Evolutionary conservation across 1,140 invertebrate genomes (phyloP).

Genomic region (Cotesia vestalis): DNA sequence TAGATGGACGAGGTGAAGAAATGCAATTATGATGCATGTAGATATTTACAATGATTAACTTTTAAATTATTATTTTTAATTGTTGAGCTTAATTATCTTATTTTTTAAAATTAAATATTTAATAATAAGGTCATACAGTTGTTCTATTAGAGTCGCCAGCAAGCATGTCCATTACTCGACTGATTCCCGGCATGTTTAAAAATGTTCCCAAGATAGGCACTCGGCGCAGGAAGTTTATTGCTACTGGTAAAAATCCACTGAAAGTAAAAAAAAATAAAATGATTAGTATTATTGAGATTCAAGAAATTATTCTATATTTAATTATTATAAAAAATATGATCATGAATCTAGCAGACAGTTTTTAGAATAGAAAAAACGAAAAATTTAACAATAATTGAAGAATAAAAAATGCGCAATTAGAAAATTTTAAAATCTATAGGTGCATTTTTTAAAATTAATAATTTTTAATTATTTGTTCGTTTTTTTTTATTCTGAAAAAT

Average conservation of each 20-base stretch:
- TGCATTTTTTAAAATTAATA: no score
- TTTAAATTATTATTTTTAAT: conserved; percentile 6
- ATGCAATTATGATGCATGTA: conserved; percentile 5
- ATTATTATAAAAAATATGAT: no score
- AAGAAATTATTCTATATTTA: no score
- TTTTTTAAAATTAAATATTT: conserved; percentile 27
- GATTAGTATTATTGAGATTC: no score
- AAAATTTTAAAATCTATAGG: no score
- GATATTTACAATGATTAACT: conserved; percentile 54
- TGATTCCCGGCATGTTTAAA: conserved; percentile 79
- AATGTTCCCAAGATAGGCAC: conserved; percentile 79
- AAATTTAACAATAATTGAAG: no score
- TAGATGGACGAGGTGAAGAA: conserved; percentile 10
- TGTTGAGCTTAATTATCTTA: conserved; percentile 33
- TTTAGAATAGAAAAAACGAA: no score
- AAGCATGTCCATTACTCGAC: conserved; percentile 69
- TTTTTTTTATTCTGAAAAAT: no score
- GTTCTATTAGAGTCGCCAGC: conserved; percentile 72
- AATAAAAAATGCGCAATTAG: no score
- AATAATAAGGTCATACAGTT: conserved; percentile 67
- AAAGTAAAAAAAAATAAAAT: conserved; percentile 50
- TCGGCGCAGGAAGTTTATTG: conserved; percentile 86
- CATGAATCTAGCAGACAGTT: no score
- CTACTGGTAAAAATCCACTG: conserved; percentile 87
- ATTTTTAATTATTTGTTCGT: no score